A percentile compares a stretch with the other conserved stretches of the same genome.
Evolutionary conservation across 1,140 invertebrate genomes (phyloP).

Genomic region (Drosophila nigromelanica): DNA sequence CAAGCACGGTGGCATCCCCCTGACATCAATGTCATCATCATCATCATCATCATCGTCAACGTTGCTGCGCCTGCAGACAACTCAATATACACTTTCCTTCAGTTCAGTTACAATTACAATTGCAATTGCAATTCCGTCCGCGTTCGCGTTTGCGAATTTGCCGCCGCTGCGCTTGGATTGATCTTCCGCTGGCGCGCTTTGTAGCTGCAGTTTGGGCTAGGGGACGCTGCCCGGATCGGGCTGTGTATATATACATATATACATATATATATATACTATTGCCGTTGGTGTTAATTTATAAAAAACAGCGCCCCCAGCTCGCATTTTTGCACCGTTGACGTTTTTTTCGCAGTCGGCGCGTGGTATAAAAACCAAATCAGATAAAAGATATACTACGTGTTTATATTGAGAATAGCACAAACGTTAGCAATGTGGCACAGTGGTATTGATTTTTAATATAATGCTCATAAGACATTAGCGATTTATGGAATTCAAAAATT

Average conservation of each 20-base stretch:
- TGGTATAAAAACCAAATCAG: conserved; percentile 64
- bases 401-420: conserved; percentile 66
- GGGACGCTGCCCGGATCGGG: conserved; percentile 1
- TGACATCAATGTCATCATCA: background rate
- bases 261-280: background rate
- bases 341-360: conserved; percentile 67
- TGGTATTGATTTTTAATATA: conserved; percentile 19
- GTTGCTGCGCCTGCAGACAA: conserved; percentile 31
- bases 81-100: conserved; percentile 54
- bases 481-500: too few species aligned
- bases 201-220: conserved; percentile 8
- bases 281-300: conserved; percentile 62
- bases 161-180: conserved; percentile 55
- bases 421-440: conserved; percentile 40
- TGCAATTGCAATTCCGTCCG: conserved; percentile 21
- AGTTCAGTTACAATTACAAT: conserved; percentile 61
- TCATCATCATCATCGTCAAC: conserved; percentile 2
- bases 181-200: conserved; percentile 33
- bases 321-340: conserved; percentile 67
- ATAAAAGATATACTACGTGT: conserved; percentile 72
- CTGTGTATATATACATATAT: background rate
- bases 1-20: conserved; percentile 70
- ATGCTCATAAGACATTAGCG: too few species aligned
- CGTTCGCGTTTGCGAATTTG: conserved; percentile 48
- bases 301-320: conserved; percentile 59